phyloP scores from a whole-genome alignment of 2,797 vertebrate genomes.

The Labeo calbasu region DNA sequence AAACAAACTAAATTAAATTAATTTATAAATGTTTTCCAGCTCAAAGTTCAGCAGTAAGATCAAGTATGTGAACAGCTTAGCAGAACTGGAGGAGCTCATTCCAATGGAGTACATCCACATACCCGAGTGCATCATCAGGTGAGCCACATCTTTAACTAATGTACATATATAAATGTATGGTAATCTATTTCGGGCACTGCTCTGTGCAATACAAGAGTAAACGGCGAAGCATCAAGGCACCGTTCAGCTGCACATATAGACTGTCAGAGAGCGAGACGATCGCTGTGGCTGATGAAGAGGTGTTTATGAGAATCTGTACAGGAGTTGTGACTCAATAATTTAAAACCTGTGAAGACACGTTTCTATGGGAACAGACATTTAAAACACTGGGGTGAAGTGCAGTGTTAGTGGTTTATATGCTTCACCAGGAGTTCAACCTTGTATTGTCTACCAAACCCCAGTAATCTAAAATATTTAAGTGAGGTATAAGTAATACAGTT shows the following conservation, averaged over 20 bases:
- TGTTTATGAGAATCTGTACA: slow-evolving; percentile 44
- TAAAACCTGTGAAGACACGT: slow-evolving; percentile 37
- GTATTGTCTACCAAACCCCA: background rate
- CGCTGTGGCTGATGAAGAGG: slow-evolving; percentile 22
- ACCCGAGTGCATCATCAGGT: slow-evolving; percentile 95
- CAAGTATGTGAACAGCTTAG: slow-evolving; percentile 88
- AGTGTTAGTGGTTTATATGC: background rate
- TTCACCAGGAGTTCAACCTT: background rate
- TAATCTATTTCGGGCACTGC: background rate
- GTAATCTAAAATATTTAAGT: background rate
- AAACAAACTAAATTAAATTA: background rate
- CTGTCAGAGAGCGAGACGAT: background rate
- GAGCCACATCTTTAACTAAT: slow-evolving; percentile 56
- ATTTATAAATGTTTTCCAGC: slow-evolving; percentile 70
- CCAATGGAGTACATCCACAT: slow-evolving; percentile 93
- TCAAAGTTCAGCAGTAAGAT: slow-evolving; percentile 99
- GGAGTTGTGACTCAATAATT: slow-evolving; percentile 22
- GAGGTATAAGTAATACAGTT: background rate
- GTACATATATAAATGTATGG: background rate
- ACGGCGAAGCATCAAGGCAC: background rate
- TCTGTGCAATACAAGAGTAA: background rate
- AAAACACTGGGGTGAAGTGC: slow-evolving; percentile 9
- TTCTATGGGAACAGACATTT: slow-evolving; percentile 52
- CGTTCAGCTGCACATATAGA: background rate
- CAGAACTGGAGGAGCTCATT: slow-evolving; percentile 89